These are phyloP conservation scores for Pachymerium ferrugineum DNA, from an alignment of 2,888 invertebrate species.

Conservation along the genomic window DNA sequence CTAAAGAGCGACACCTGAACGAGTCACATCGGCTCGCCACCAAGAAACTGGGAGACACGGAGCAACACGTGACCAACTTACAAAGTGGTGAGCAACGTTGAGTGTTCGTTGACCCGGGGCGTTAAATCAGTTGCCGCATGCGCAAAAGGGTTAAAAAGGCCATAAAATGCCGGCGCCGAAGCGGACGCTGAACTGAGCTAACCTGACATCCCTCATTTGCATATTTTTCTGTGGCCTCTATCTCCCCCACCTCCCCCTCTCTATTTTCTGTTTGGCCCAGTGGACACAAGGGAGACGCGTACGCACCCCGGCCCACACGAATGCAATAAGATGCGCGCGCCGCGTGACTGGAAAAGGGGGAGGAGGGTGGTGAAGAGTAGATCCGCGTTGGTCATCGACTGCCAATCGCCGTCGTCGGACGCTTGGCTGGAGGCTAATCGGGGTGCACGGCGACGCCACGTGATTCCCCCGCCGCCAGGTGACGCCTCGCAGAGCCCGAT, in stretches of 20 bases:
- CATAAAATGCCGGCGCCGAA: constrained; percentile 31
- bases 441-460: constrained; percentile 19
- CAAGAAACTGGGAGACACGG: constrained; percentile 49
- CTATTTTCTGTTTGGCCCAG: not conserved
- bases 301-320: constrained; percentile 6
- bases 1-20: constrained; percentile 47
- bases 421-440: constrained; percentile 25
- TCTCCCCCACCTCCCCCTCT: not conserved
- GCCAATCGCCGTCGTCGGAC: constrained; percentile 23
- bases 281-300: constrained; percentile 9
- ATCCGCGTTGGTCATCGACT: constrained; percentile 24
- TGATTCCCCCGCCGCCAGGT: constrained; percentile 21
- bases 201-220: constrained; percentile 25
- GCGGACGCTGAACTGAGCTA: constrained; percentile 26
- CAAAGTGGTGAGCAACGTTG: constrained; percentile 42
- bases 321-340: constrained; percentile 22
- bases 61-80: constrained; percentile 47
- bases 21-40: constrained; percentile 47
- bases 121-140: constrained; percentile 27
- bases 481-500: constrained; percentile 19
- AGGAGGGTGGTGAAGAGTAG: constrained; percentile 5
- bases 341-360: constrained; percentile 3
- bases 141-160: constrained; percentile 31
- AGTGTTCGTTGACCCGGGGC: constrained; percentile 23
- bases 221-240: constrained; percentile 7